phyloP scores from a whole-genome alignment of 1,140 invertebrate species.

The Lepidurus apus region DNA sequence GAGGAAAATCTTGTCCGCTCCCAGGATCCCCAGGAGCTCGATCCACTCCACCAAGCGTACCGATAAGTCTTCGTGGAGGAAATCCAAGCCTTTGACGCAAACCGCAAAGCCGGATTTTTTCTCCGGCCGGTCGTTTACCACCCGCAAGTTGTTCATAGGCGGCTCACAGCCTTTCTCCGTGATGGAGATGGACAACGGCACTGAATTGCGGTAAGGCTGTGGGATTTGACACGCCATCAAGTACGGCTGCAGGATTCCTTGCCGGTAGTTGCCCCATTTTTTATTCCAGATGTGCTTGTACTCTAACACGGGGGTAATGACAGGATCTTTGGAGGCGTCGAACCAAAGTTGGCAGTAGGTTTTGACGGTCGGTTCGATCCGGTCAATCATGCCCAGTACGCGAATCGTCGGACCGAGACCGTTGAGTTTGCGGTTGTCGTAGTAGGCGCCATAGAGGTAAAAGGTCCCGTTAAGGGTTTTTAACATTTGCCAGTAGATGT shows the following conservation, averaged over 20 bases:
- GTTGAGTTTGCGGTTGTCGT: slow-evolving; percentile 70
- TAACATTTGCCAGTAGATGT: slow-evolving; percentile 64
- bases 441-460: slow-evolving; percentile 82
- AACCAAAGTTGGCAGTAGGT: slow-evolving; percentile 89
- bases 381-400: slow-evolving; percentile 83
- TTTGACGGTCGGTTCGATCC: slow-evolving; percentile 73
- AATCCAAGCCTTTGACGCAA: slow-evolving; percentile 90
- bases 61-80: slow-evolving; percentile 82
- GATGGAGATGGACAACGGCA: slow-evolving; percentile 77
- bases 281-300: slow-evolving; percentile 93
- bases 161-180: slow-evolving; percentile 78
- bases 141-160: slow-evolving; percentile 77
- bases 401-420: slow-evolving; percentile 71
- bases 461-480: slow-evolving; percentile 75
- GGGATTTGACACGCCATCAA: slow-evolving; percentile 80
- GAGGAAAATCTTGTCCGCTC: slow-evolving; percentile 87
- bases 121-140: slow-evolving; percentile 69
- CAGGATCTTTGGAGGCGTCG: slow-evolving; percentile 69
- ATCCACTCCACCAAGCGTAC: slow-evolving; percentile 92
- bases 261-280: slow-evolving; percentile 90
- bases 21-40: slow-evolving; percentile 74
- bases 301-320: slow-evolving; percentile 66
- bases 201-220: slow-evolving; percentile 54
- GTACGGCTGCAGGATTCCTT: slow-evolving; percentile 85
- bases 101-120: slow-evolving; percentile 80